Percentiles rank a stretch among this genome's conserved stretches.
phyloP scores from a whole-genome alignment of 2,888 invertebrate species.

The Trichogramma evanescens region DNA sequence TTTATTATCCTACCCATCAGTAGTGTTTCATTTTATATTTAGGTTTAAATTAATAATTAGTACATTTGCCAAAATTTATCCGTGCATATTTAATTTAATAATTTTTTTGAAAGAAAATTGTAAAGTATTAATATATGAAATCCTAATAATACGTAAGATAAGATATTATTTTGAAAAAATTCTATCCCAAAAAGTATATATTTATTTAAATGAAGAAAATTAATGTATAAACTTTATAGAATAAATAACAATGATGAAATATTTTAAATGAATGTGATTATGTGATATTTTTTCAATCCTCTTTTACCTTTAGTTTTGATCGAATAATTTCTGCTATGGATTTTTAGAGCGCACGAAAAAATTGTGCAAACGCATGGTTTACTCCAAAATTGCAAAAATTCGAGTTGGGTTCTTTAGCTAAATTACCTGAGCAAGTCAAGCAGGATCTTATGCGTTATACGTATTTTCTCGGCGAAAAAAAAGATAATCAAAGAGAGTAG shows the following conservation, averaged over 20 bases:
- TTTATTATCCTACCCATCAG: too few relatives aligned
- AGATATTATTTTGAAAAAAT: slow-evolving; percentile 16
- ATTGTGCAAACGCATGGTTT: too few relatives aligned
- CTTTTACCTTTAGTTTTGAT: too few relatives aligned
- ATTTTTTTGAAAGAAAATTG: slow-evolving; percentile 5
- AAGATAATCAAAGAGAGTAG: slow-evolving; percentile 24
- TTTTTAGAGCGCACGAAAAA: too few relatives aligned
- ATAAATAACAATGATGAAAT: too few relatives aligned
- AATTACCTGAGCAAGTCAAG: slow-evolving; percentile 15
- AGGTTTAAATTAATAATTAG: too few relatives aligned
- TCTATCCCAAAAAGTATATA: slow-evolving; percentile 18
- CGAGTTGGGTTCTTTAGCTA: slow-evolving; percentile 9
- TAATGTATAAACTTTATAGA: background rate
- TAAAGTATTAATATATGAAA: slow-evolving; percentile 15
- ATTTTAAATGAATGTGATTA: too few relatives aligned
- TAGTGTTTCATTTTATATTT: too few relatives aligned
- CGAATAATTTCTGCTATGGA: too few relatives aligned
- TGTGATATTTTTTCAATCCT: too few relatives aligned
- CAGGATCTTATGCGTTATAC: background rate
- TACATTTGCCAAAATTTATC: too few relatives aligned
- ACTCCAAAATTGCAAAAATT: background rate
- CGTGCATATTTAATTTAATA: too few relatives aligned
- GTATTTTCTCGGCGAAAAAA: slow-evolving; percentile 13
- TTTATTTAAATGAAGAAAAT: background rate
- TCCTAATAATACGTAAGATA: slow-evolving; percentile 14